phyloP scores from a whole-genome alignment of 2,113 vertebrate species.

The Turnix velox region DNA sequence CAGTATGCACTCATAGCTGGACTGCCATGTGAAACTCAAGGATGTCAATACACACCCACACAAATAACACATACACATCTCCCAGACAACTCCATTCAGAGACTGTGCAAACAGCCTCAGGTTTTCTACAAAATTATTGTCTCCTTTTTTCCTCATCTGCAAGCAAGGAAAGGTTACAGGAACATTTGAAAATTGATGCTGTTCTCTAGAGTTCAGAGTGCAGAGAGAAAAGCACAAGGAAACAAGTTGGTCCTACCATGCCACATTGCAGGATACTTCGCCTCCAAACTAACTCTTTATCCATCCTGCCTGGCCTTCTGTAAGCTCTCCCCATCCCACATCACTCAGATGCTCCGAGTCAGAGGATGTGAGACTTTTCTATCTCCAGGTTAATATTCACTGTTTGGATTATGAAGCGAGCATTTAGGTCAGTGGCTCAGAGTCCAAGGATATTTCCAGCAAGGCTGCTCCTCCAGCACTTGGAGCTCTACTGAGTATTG shows the following conservation, averaged over 20 bases:
- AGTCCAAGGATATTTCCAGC: background rate
- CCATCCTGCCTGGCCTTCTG: background rate
- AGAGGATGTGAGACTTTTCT: background rate
- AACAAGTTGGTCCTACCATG: background rate
- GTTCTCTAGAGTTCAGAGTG: background rate
- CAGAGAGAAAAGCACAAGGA: background rate
- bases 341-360: background rate
- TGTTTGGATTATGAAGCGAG: background rate
- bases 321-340: background rate
- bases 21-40: background rate
- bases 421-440: background rate
- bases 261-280: background rate
- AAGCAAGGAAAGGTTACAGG: background rate
- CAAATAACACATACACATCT: background rate
- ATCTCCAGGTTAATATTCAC: background rate
- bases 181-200: background rate
- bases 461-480: background rate
- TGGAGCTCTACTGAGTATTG: background rate
- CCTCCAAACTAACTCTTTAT: background rate
- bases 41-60: background rate
- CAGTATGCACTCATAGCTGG: background rate
- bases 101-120: background rate
- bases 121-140: background rate
- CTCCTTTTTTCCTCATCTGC: background rate
- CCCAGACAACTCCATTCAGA: background rate